Evolutionary conservation across 2,888 invertebrate species (phyloP).

Genomic region (Pegoplata infirma): DNA sequence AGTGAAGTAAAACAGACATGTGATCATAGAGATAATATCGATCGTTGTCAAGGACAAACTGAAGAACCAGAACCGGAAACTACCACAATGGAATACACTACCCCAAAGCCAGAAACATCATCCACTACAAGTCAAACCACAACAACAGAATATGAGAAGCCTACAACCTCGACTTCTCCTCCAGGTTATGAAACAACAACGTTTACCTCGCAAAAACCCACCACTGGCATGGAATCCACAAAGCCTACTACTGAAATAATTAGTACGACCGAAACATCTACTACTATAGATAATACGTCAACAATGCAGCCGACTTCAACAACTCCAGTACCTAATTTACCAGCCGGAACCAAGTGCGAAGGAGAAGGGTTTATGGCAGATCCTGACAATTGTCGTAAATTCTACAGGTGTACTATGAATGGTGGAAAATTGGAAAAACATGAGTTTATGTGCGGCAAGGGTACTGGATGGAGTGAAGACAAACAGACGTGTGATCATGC

Average conservation of each 20-base stretch:
- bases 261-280: constrained; percentile 33
- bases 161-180: constrained; percentile 25
- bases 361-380: constrained; percentile 83
- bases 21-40: constrained; percentile 78
- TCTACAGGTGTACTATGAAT: constrained; percentile 81
- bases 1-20: constrained; percentile 82
- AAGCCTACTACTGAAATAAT: constrained; percentile 48
- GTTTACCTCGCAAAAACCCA: background rate
- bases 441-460: constrained; percentile 83
- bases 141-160: background rate
- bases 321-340: constrained; percentile 70
- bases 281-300: constrained; percentile 62
- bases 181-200: constrained; percentile 13
- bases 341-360: constrained; percentile 78
- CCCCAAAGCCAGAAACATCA: constrained; percentile 56
- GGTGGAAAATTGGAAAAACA: constrained; percentile 75
- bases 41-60: constrained; percentile 70
- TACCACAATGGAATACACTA: constrained; percentile 56
- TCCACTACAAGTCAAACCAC: constrained; percentile 60
- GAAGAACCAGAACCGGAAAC: constrained; percentile 63
- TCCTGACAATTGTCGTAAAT: constrained; percentile 81
- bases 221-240: constrained; percentile 27
- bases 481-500: constrained; percentile 81
- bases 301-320: constrained; percentile 67
- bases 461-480: constrained; percentile 84